Evolutionary conservation across 2,797 vertebrate species (phyloP).

Genomic region (Poecilia wingei): DNA sequence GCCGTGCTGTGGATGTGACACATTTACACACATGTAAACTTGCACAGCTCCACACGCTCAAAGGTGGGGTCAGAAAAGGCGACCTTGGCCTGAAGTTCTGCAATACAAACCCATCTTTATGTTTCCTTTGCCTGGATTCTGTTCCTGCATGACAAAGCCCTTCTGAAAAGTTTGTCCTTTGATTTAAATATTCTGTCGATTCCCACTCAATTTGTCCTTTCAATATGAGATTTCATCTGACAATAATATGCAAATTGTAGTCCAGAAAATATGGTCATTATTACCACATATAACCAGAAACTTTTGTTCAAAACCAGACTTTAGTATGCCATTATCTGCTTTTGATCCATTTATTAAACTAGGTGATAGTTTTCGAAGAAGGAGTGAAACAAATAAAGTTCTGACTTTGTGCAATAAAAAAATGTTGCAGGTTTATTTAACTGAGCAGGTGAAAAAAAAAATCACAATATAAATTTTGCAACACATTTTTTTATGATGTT

Average conservation of each 20-base stretch:
- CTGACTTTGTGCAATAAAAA: not conserved
- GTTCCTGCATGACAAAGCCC: constrained; percentile 9
- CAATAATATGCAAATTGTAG: not conserved
- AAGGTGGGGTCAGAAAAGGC: constrained; percentile 50
- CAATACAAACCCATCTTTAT: constrained; percentile 39
- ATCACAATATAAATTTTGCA: not conserved
- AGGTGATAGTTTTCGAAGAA: not conserved
- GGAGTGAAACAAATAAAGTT: not conserved
- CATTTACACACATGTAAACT: constrained; percentile 28
- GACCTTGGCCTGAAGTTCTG: constrained; percentile 38
- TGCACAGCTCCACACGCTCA: constrained; percentile 31
- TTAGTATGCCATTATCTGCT: not conserved
- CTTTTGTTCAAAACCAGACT: not conserved
- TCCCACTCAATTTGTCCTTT: not conserved
- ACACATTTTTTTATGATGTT: not conserved
- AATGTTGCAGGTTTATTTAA: not conserved
- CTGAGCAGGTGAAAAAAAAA: not conserved
- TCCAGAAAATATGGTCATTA: not conserved
- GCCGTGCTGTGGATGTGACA: constrained; percentile 60
- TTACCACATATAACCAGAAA: not conserved
- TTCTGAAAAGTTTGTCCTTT: not conserved
- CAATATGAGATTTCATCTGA: not conserved
- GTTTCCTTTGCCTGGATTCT: constrained; percentile 39
- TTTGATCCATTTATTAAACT: not conserved
- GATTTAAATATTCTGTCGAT: not conserved